These are phyloP conservation scores for Pediacus dermestoides DNA, from an alignment of 2,888 invertebrate species.

Conservation along the genomic window DNA sequence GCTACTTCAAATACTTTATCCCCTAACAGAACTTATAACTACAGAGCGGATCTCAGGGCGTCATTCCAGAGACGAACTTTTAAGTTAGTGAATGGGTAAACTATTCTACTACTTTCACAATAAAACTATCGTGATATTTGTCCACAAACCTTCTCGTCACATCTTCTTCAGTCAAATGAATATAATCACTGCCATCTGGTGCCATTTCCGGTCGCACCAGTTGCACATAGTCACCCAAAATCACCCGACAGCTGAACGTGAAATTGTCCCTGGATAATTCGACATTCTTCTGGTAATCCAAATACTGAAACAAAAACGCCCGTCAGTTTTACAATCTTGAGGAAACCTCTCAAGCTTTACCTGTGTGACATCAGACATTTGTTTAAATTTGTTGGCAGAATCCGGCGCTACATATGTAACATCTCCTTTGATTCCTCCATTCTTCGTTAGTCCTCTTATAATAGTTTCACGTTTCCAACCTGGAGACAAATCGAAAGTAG, in stretches of 20 bases:
- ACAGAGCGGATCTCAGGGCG: no score
- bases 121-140: slow-evolving; percentile 3
- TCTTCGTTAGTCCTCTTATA: slow-evolving; percentile 80
- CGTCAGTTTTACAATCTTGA: no score
- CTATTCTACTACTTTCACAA: no score
- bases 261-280: slow-evolving; percentile 83
- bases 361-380: slow-evolving; percentile 62
- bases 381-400: slow-evolving; percentile 57
- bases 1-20: no score
- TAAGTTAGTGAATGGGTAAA: no score
- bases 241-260: slow-evolving; percentile 83
- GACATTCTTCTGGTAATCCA: slow-evolving; percentile 59
- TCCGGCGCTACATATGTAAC: slow-evolving; percentile 81
- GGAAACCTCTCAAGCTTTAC: slow-evolving; percentile 52
- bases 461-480: slow-evolving; percentile 94
- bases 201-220: slow-evolving; percentile 61
- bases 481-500: slow-evolving; percentile 19
- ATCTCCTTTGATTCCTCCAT: slow-evolving; percentile 87
- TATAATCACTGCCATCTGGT: slow-evolving; percentile 67
- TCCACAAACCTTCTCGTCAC: slow-evolving; percentile 65
- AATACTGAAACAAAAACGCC: slow-evolving; percentile 58
- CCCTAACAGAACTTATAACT: no score
- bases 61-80: no score
- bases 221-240: slow-evolving; percentile 89
- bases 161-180: slow-evolving; percentile 76